phyloP scores from a whole-genome alignment of 2,113 vertebrate genomes.

The Cairina moschata region DNA sequence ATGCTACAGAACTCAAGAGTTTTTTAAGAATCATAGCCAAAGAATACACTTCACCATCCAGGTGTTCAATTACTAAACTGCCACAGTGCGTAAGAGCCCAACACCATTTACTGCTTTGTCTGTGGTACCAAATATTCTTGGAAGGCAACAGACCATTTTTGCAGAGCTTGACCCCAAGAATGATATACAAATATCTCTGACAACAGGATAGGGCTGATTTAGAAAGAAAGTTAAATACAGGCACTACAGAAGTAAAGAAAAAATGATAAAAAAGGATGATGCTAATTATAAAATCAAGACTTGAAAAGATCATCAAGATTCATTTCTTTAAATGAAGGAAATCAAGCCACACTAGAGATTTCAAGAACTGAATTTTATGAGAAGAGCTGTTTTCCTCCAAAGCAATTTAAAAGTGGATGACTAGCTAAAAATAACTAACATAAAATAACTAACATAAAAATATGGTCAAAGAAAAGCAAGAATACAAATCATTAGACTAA shows the following conservation, averaged over 20 bases:
- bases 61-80: not conserved
- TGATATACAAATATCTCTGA: not conserved
- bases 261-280: not conserved
- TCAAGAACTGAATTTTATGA: not conserved
- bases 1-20: rapidly evolving
- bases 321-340: not conserved
- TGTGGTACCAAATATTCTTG: not conserved
- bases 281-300: not conserved
- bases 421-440: not conserved
- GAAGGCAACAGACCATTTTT: not conserved
- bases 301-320: not conserved
- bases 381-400: not conserved
- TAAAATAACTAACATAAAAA: not conserved
- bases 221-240: not conserved
- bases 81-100: not conserved
- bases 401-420: not conserved
- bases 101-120: not conserved
- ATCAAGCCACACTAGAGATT: not conserved
- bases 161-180: not conserved
- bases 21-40: not conserved
- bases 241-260: not conserved
- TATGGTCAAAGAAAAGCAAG: not conserved
- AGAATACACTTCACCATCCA: not conserved
- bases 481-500: not conserved
- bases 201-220: not conserved